Percentiles rank a stretch among this genome's conserved stretches.
phyloP scores from a whole-genome alignment of 1,140 invertebrate genomes.

The Calosoma granatense region DNA sequence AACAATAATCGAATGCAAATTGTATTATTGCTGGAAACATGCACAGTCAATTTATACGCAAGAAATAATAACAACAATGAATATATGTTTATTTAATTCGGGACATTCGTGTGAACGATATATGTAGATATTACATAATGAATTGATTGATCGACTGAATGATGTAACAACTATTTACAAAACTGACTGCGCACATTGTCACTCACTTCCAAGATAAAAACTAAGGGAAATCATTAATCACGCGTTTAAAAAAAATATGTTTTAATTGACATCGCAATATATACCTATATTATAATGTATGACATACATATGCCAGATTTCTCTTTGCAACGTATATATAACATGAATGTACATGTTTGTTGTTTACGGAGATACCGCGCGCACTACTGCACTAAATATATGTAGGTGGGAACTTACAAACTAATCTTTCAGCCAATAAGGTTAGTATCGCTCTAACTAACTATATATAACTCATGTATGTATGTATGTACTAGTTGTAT shows the following conservation, averaged over 20 bases:
- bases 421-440: not conserved
- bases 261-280: not conserved
- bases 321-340: not conserved
- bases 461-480: not conserved
- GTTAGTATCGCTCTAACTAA: not conserved
- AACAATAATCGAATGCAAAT: no score
- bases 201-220: not conserved
- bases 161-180: not conserved
- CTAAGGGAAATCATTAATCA: not conserved
- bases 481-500: not conserved
- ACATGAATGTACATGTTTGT: not conserved
- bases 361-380: not conserved
- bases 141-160: not conserved
- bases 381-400: constrained; percentile 3
- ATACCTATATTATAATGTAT: no score
- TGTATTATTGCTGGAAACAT: not conserved
- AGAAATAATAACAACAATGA: no score
- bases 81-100: no score
- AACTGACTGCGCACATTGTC: not conserved
- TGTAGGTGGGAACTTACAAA: not conserved
- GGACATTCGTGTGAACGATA: no score
- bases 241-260: not conserved
- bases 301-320: no score
- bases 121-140: no score
- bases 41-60: not conserved